These are phyloP conservation scores for Pseudochirops cupreus DNA, from an alignment of 2,797 vertebrate species.

Conservation along the genomic window DNA sequence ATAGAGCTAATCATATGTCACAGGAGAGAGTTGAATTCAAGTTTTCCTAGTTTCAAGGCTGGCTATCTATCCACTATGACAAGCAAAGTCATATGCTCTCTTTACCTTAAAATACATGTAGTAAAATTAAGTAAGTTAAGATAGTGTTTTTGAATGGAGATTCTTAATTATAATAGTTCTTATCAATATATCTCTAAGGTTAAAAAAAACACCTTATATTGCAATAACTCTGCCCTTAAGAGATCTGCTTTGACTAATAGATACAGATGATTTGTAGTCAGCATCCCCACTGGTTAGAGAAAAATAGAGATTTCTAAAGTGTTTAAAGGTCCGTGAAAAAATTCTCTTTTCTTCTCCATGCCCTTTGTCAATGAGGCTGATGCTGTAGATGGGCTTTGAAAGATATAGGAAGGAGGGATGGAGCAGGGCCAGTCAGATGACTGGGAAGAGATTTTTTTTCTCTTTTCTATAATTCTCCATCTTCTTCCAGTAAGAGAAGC, in stretches of 20 bases:
- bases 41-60: not conserved
- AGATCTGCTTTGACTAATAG: not conserved
- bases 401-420: not conserved
- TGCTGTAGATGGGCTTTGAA: not conserved
- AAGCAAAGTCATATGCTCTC: not conserved
- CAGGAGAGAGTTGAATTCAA: not conserved
- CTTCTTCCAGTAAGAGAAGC: not conserved
- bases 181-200: not conserved
- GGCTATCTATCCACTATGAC: not conserved
- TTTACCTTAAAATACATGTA: not conserved
- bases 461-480: not conserved
- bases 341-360: not conserved
- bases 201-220: not conserved
- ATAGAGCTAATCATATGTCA: not conserved
- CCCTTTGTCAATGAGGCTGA: not conserved
- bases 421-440: not conserved
- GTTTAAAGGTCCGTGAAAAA: not conserved
- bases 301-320: not conserved
- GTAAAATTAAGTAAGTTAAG: not conserved
- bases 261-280: not conserved
- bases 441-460: not conserved
- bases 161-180: not conserved
- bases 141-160: not conserved
- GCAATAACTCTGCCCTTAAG: not conserved
- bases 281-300: not conserved